Percentiles rank a stretch among this genome's conserved stretches.
Conservation (phyloP, 2,113 vertebrate species). For the Coturnix japonica region DNA sequence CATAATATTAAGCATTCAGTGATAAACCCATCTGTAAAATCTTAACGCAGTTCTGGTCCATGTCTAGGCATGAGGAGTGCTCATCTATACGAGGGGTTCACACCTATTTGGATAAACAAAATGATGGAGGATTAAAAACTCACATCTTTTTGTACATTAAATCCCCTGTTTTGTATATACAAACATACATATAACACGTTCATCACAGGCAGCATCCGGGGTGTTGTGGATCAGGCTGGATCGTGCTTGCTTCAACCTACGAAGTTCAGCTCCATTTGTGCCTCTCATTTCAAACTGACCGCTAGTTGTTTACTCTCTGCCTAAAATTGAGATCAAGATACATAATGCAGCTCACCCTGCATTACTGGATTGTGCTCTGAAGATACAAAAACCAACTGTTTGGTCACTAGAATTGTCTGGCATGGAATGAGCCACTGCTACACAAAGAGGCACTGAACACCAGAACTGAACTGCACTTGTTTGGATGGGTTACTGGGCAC, state of each 20-base stretch:
- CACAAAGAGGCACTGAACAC: not conserved
- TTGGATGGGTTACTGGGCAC: conserved; percentile 14
- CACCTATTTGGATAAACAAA: not conserved
- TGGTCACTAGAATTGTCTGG: not conserved
- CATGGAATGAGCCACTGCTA: not conserved
- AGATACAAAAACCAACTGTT: not conserved
- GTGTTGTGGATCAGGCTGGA: not conserved
- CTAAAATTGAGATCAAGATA: not conserved
- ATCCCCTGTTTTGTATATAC: not conserved
- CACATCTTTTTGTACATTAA: not conserved
- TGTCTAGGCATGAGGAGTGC: not conserved
- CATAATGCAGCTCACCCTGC: not conserved
- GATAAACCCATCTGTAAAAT: not conserved
- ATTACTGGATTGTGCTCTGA: not conserved
- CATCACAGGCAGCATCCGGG: not conserved
- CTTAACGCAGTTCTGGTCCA: not conserved
- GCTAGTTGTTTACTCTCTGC: not conserved
- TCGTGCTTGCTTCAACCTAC: not conserved
- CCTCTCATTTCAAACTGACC: not conserved
- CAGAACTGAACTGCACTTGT: not conserved
- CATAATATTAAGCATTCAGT: not conserved
- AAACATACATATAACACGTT: not conserved
- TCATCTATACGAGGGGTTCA: not conserved
- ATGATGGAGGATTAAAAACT: not conserved
- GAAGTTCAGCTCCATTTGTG: not conserved